Percentiles rank a stretch among this genome's conserved stretches.
Conservation (phyloP, 2,797 vertebrate species). For the Rhadinocentrus ornatus region DNA sequence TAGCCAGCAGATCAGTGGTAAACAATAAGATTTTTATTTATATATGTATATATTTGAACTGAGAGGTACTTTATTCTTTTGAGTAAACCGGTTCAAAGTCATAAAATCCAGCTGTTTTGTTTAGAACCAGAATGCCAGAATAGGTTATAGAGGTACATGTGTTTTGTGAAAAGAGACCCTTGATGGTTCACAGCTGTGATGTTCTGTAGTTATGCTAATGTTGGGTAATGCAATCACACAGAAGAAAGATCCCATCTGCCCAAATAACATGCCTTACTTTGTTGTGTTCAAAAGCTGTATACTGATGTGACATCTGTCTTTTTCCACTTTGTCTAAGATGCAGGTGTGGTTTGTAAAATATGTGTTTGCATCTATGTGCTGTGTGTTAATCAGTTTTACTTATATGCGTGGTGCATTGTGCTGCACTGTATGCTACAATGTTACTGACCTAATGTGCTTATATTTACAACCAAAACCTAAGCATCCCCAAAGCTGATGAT, state of each 20-base stretch:
- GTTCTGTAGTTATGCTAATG: slow-evolving; percentile 77
- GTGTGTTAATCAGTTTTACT: slow-evolving; percentile 10
- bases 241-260: slow-evolving; percentile 77
- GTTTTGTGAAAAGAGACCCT: slow-evolving; percentile 42
- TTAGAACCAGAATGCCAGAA: slow-evolving; percentile 35
- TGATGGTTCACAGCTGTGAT: slow-evolving; percentile 71
- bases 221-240: slow-evolving; percentile 66
- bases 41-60: background rate
- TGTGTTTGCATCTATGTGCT: slow-evolving; percentile 20
- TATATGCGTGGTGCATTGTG: background rate
- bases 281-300: slow-evolving; percentile 63
- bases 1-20: background rate
- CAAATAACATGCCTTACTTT: slow-evolving; percentile 71
- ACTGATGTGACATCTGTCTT: slow-evolving; percentile 43
- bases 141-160: slow-evolving; percentile 28
- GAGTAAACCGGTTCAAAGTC: background rate
- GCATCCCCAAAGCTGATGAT: background rate
- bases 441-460: background rate
- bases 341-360: slow-evolving; percentile 52
- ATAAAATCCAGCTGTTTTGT: background rate
- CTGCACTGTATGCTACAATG: background rate
- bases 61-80: background rate
- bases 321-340: slow-evolving; percentile 27
- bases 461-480: background rate
- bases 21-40: background rate